phyloP scores from a whole-genome alignment of 1,140 invertebrate genomes.

The Trissolcus basalis region DNA sequence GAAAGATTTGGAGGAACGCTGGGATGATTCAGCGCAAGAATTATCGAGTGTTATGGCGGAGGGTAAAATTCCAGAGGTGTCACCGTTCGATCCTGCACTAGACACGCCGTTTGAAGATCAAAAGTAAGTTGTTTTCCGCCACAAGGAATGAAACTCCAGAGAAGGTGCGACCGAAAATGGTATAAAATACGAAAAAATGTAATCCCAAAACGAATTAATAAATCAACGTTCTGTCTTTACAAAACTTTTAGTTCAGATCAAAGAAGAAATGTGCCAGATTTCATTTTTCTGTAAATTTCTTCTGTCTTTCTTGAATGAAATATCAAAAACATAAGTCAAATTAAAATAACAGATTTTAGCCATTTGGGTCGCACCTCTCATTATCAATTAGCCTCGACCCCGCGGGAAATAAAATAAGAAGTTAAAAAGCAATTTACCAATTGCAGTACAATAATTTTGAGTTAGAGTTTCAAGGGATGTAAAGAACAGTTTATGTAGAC shows the following conservation, averaged over 20 bases:
- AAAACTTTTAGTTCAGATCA: no score
- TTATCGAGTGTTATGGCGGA: conserved; percentile 83
- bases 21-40: conserved; percentile 84
- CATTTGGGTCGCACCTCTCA: not conserved
- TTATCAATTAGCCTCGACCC: not conserved
- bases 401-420: not conserved
- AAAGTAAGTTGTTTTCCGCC: conserved; percentile 81
- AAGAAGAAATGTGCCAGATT: no score
- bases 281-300: no score
- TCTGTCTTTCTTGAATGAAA: no score
- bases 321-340: no score
- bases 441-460: conserved; percentile 24
- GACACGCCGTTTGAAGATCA: conserved; percentile 91
- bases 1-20: conserved; percentile 78
- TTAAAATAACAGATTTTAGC: no score
- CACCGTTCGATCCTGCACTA: conserved; percentile 91
- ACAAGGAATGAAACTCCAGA: no score
- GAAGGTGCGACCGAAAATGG: no score
- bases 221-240: no score
- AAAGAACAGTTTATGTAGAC: conserved; percentile 34
- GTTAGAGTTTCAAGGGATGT: conserved; percentile 15
- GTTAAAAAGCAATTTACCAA: conserved; percentile 4
- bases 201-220: no score
- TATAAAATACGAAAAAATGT: no score
- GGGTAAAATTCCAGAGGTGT: conserved; percentile 78